These are phyloP conservation scores for Dunckerocampus dactyliophorus DNA, from an alignment of 2,113 vertebrate species.

Conservation along the genomic window DNA sequence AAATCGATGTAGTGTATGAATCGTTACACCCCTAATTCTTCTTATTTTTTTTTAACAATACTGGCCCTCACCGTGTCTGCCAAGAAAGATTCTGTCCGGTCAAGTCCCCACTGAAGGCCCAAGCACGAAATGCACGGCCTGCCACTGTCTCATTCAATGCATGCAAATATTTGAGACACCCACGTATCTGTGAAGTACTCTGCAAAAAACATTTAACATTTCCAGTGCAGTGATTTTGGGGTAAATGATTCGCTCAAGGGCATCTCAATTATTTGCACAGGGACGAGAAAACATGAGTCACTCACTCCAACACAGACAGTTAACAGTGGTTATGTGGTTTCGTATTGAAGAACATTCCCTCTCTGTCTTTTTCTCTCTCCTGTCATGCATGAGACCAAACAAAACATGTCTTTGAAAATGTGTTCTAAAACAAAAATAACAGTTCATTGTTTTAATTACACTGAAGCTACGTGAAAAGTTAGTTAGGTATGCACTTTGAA, in stretches of 20 bases:
- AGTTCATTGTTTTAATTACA: slow-evolving; percentile 34
- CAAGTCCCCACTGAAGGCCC: no score
- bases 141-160: no score
- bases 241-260: slow-evolving; percentile 44
- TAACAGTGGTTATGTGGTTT: slow-evolving; percentile 26
- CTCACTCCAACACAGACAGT: slow-evolving; percentile 1
- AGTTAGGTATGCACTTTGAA: slow-evolving; percentile 28
- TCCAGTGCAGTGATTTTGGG: slow-evolving; percentile 7
- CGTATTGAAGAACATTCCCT: slow-evolving; percentile 17
- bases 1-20: no score
- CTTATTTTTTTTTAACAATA: no score
- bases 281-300: slow-evolving; percentile 37
- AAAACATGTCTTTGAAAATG: background rate
- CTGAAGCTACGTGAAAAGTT: slow-evolving; percentile 36
- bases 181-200: no score
- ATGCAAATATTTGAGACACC: no score
- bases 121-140: no score
- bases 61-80: no score
- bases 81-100: no score
- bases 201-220: background rate
- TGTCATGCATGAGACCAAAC: slow-evolving; percentile 1
- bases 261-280: slow-evolving; percentile 24
- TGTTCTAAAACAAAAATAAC: no score
- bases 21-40: no score
- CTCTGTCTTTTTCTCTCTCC: background rate